Evolutionary conservation across 2,797 vertebrate species (phyloP).

Genomic region (Xerus rutilus): DNA sequence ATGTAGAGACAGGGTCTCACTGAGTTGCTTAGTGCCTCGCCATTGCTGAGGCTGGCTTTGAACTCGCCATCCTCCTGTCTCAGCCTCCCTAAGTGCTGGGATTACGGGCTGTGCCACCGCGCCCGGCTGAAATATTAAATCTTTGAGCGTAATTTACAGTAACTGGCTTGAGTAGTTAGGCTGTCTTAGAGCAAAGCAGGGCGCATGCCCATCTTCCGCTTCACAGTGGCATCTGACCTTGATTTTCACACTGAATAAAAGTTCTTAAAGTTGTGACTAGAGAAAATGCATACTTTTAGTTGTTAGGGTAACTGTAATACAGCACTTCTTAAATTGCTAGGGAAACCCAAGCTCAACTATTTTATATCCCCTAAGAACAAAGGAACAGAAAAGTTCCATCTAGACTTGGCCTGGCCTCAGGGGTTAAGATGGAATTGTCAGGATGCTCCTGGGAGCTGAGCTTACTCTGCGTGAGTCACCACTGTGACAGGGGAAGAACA

Average conservation of each 20-base stretch:
- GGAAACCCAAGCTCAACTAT: constrained; percentile 6
- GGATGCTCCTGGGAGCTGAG: background rate
- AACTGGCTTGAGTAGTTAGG: constrained; percentile 2
- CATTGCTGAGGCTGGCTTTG: no score
- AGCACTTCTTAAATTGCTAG: background rate
- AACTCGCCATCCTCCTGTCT: no score
- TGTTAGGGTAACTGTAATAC: background rate
- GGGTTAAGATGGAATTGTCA: background rate
- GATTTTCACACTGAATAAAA: constrained; percentile 23
- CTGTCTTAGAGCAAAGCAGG: constrained; percentile 1
- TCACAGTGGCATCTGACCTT: constrained; percentile 2
- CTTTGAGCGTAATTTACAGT: background rate
- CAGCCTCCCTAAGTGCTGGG: no score
- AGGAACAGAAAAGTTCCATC: background rate
- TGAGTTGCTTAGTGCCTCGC: no score
- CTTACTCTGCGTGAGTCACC: background rate
- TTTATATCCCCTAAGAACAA: background rate
- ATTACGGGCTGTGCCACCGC: no score
- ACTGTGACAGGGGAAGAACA: background rate
- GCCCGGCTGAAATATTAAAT: background rate
- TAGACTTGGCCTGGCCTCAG: background rate
- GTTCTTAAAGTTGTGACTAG: constrained; percentile 1
- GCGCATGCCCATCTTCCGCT: background rate
- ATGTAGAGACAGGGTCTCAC: no score
- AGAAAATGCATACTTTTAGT: background rate